Evolutionary conservation across 1,140 invertebrate genomes (phyloP).

Genomic region (Thaumatotibia leucotreta): DNA sequence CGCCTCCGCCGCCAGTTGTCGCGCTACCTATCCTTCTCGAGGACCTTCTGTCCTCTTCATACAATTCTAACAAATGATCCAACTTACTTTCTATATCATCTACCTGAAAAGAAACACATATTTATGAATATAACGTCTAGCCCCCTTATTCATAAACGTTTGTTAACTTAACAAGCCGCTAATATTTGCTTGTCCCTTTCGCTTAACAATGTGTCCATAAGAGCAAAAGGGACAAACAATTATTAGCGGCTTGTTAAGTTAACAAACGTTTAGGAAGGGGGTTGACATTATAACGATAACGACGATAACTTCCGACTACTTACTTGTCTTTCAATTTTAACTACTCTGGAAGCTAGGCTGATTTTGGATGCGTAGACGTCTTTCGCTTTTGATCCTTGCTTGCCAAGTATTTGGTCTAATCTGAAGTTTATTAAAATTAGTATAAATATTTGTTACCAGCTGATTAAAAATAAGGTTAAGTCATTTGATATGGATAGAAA

Average conservation of each 20-base stretch:
- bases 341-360: conserved; percentile 93
- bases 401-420: conserved; percentile 95
- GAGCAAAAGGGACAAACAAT: no score
- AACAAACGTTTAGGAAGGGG: no score
- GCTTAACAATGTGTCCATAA: no score
- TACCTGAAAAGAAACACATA: conserved; percentile 79
- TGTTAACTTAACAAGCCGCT: no score
- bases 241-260: no score
- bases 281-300: conserved; percentile 1
- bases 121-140: conserved; percentile 13
- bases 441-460: not conserved
- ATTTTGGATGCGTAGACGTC: conserved; percentile 97
- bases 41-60: conserved; percentile 91
- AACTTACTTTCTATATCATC: conserved; percentile 96
- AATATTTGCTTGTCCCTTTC: no score
- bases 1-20: conserved; percentile 38
- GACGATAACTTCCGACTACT: conserved; percentile 27
- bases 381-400: conserved; percentile 94
- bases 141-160: no score
- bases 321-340: conserved; percentile 97
- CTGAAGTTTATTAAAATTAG: conserved; percentile 71
- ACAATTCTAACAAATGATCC: conserved; percentile 94
- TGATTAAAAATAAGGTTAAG: not conserved
- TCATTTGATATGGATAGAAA: no score
- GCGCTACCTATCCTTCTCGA: conserved; percentile 59